Evolutionary conservation across 1,140 invertebrate species (phyloP).

Genomic region (Diuraphis noxia): DNA sequence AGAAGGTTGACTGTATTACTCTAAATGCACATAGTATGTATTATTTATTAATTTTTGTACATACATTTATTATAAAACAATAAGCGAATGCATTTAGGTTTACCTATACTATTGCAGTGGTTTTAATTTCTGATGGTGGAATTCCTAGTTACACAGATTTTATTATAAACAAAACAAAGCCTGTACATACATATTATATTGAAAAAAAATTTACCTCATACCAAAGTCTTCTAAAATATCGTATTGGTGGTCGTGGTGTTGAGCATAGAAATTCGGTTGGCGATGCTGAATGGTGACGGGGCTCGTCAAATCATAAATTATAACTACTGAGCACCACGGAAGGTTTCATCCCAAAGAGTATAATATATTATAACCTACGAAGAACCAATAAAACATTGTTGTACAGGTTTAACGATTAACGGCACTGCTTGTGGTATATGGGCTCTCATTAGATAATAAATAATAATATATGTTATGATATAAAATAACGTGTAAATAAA

Average conservation of each 20-base stretch:
- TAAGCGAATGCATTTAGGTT: neutral
- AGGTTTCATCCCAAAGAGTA: neutral
- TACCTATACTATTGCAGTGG: neutral
- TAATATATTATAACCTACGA: neutral
- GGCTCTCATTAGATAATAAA: conserved; percentile 31
- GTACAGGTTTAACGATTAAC: neutral
- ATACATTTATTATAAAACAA: neutral
- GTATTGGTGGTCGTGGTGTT: neutral
- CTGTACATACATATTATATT: neutral
- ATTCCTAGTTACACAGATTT: neutral
- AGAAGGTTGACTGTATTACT: neutral
- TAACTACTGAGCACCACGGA: neutral
- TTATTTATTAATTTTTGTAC: neutral
- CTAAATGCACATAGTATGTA: neutral
- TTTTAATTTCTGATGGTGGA: neutral
- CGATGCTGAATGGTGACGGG: neutral
- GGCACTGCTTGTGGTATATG: conserved; percentile 32
- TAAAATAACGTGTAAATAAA: conserved; percentile 16
- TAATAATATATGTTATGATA: neutral
- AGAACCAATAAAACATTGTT: neutral
- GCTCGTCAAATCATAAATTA: neutral
- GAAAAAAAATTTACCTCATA: neutral
- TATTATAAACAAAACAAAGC: neutral
- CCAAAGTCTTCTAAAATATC: neutral
- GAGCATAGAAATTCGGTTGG: neutral